Percentiles rank a stretch among this genome's conserved stretches.
These are phyloP conservation scores for Chouioia cunea DNA, from an alignment of 2,888 invertebrate species.

Conservation along the genomic window DNA sequence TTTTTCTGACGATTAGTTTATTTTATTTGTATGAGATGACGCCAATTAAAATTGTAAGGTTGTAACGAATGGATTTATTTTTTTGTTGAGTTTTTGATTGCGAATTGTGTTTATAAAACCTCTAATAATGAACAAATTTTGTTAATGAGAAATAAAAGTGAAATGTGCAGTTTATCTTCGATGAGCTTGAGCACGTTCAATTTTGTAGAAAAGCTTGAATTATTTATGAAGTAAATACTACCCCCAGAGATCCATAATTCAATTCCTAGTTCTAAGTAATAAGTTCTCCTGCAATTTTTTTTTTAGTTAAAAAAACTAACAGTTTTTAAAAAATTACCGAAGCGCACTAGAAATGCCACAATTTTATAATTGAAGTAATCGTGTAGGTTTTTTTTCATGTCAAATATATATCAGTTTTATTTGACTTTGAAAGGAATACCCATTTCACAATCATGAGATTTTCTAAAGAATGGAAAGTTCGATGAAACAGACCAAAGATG, in stretches of 20 bases:
- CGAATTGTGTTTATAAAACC: not conserved
- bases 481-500: too few relatives aligned
- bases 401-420: too few relatives aligned
- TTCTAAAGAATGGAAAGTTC: too few relatives aligned
- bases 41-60: not conserved
- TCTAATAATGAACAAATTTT: slow-evolving; percentile 10
- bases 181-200: not conserved
- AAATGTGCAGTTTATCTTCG: not conserved
- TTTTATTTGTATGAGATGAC: slow-evolving; percentile 1
- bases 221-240: not conserved
- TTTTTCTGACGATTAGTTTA: slow-evolving; percentile 1
- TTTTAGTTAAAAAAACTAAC: not conserved
- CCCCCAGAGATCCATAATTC: not conserved
- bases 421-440: too few relatives aligned
- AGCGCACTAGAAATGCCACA: too few relatives aligned
- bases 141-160: slow-evolving; percentile 6
- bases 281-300: too few relatives aligned
- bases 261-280: not conserved
- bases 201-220: slow-evolving; percentile 1
- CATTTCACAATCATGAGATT: too few relatives aligned
- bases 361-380: too few relatives aligned
- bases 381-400: too few relatives aligned
- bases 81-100: slow-evolving; percentile 9
- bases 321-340: not conserved
- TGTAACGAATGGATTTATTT: slow-evolving; percentile 5